These are phyloP conservation scores for Meleagris gallopavo DNA, from an alignment of 2,113 vertebrate species.

Conservation along the genomic window DNA sequence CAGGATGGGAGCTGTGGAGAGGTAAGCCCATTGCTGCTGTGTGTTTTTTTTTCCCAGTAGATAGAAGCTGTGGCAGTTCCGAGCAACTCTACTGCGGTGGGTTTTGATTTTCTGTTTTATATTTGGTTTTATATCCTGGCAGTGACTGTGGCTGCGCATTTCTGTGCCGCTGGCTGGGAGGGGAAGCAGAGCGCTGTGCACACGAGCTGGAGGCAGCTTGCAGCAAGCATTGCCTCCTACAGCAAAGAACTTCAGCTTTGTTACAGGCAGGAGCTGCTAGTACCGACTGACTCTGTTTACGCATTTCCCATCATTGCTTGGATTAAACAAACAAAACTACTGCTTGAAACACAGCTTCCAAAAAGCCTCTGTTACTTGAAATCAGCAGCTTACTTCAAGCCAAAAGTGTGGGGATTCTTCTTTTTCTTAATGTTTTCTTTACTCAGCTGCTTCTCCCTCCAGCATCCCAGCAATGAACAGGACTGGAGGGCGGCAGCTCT, in stretches of 20 bases:
- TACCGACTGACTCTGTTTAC: neutral
- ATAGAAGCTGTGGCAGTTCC: neutral
- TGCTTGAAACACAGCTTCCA: neutral
- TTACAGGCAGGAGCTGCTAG: neutral
- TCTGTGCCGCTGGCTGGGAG: fast-evolving
- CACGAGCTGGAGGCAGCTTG: neutral
- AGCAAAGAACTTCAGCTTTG: neutral
- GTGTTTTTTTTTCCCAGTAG: neutral
- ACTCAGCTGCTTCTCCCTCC: neutral
- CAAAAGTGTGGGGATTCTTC: neutral
- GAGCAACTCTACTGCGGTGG: neutral
- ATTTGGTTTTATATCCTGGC: neutral
- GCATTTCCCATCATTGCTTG: neutral
- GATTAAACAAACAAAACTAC: conserved; percentile 22
- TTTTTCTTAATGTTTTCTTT: too few species aligned
- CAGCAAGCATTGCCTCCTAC: neutral
- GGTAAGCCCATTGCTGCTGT: conserved; percentile 47
- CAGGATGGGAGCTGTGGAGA: conserved; percentile 41
- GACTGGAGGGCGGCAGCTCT: neutral
- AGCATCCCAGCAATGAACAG: neutral
- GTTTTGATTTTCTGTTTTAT: neutral
- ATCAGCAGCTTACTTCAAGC: neutral
- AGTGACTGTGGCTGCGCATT: fast-evolving
- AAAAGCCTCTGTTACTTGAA: neutral
- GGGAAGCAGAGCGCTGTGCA: neutral